A percentile compares a stretch with the other conserved stretches of the same genome.
Conservation (phyloP, 2,888 invertebrate species). For the Deroplatys truncata region DNA sequence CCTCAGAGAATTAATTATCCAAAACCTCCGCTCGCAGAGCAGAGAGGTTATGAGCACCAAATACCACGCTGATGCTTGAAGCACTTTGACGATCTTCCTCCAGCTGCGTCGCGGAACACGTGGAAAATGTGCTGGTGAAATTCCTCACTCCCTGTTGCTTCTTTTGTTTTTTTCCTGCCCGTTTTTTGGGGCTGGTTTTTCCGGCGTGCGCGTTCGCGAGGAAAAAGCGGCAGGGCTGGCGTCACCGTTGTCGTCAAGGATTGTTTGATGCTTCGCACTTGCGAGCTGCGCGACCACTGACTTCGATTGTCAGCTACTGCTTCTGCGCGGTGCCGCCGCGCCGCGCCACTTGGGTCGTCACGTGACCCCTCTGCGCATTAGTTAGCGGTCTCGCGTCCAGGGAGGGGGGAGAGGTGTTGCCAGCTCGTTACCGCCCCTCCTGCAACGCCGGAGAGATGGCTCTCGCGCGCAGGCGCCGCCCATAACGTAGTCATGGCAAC, state of each 20-base stretch:
- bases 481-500: slow-evolving; percentile 19
- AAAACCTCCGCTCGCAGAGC: no score
- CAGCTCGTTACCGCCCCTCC: slow-evolving; percentile 42
- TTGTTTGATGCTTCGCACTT: slow-evolving; percentile 2
- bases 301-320: neutral
- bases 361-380: slow-evolving; percentile 11
- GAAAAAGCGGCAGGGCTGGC: neutral
- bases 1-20: no score
- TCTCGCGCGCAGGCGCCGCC: slow-evolving; percentile 21
- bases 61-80: neutral
- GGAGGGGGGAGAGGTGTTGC: slow-evolving; percentile 37
- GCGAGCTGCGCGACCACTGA: slow-evolving; percentile 14
- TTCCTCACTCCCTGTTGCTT: neutral
- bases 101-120: neutral
- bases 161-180: neutral
- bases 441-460: slow-evolving; percentile 42
- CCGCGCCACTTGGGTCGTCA: slow-evolving; percentile 46
- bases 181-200: neutral
- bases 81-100: no score
- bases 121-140: neutral
- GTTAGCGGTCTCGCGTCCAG: slow-evolving; percentile 9
- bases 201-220: neutral
- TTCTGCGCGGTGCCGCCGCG: slow-evolving; percentile 37
- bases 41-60: neutral
- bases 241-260: neutral